Conservation (phyloP, 2,888 invertebrate genomes). For the Ectropis crepuscularia region DNA sequence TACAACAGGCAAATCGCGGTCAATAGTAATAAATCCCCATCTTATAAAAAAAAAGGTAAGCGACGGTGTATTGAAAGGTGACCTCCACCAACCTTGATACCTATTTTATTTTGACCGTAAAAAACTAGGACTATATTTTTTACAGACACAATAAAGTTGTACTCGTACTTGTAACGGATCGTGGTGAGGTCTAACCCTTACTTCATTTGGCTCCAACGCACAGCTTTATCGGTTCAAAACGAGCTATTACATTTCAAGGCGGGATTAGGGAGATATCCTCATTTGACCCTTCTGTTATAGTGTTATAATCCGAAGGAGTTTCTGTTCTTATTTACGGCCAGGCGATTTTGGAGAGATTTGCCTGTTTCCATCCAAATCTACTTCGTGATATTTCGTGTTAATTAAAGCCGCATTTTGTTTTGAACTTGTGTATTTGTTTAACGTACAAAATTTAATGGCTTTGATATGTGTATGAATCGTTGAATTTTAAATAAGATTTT, state of each 20-base stretch:
- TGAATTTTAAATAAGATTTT: no score
- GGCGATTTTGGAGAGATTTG: slow-evolving; percentile 47
- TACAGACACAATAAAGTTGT: no score
- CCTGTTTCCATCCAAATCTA: slow-evolving; percentile 10
- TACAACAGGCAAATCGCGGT: no score
- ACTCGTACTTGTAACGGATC: background rate
- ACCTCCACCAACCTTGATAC: no score
- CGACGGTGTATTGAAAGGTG: no score
- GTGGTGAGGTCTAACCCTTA: slow-evolving; percentile 43
- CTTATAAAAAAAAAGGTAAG: no score
- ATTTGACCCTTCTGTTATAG: slow-evolving; percentile 63
- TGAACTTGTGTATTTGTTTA: no score
- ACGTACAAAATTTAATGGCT: background rate
- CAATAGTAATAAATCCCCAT: no score
- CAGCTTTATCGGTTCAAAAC: slow-evolving; percentile 73
- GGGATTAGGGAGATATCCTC: slow-evolving; percentile 65
- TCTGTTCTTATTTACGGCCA: slow-evolving; percentile 60
- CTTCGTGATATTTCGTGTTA: background rate
- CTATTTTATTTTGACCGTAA: no score
- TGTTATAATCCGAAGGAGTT: slow-evolving; percentile 66
- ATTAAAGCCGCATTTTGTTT: background rate
- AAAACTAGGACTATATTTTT: no score
- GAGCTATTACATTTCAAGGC: slow-evolving; percentile 65
- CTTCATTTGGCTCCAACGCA: slow-evolving; percentile 60
- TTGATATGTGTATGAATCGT: background rate